Evolutionary conservation across 37 sponge, comb jelly and placozoan genomes (phyloP).

Genomic region (Ianthella basta): DNA sequence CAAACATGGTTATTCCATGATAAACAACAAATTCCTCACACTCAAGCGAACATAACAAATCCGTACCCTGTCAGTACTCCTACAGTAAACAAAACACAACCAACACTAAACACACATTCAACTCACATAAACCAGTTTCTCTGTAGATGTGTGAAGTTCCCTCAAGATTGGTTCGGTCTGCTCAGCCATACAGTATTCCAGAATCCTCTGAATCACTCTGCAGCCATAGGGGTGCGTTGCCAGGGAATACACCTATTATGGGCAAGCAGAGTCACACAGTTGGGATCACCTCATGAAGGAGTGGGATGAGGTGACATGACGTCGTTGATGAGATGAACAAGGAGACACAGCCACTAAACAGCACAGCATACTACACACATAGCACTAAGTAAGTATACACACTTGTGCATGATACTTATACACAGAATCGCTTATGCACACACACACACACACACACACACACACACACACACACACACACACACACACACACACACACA

Average conservation of each 20-base stretch:
- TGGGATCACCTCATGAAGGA: background rate
- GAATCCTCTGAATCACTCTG: conserved; percentile 92
- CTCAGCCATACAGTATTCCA: conserved; percentile 87
- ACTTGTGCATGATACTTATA: too few relatives aligned
- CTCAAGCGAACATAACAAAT: too few relatives aligned
- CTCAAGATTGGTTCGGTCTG: conserved; percentile 77
- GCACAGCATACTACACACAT: background rate
- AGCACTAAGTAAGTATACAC: background rate
- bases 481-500: conserved; percentile 1
- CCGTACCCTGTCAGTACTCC: too few relatives aligned
- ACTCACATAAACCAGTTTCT: conserved; percentile 76
- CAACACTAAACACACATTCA: too few relatives aligned
- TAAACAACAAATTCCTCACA: too few relatives aligned
- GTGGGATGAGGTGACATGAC: background rate
- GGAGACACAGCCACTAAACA: background rate
- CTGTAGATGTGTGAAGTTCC: conserved; percentile 78
- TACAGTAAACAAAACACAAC: too few relatives aligned
- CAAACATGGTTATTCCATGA: too few relatives aligned
- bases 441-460: background rate
- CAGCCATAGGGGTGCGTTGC: conserved; percentile 97
- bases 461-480: background rate
- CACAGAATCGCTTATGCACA: background rate
- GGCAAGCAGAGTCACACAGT: too few relatives aligned
- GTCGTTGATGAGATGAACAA: background rate
- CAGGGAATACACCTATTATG: conserved; percentile 69